phyloP scores from a whole-genome alignment of 2,113 vertebrate species.

The Phrynocephalus versicolor region DNA sequence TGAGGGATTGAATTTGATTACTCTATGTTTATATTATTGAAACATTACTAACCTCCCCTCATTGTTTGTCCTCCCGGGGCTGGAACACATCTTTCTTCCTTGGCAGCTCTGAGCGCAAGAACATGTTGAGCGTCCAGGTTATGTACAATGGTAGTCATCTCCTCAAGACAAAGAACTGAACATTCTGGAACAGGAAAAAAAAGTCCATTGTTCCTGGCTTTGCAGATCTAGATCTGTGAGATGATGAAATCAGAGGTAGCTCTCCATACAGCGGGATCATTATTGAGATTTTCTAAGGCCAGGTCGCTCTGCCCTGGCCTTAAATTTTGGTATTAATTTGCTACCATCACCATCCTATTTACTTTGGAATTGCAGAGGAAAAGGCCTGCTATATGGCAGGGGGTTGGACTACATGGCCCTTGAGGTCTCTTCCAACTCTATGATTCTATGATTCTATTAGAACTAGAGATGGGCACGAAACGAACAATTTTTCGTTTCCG shows the following conservation, averaged over 20 bases:
- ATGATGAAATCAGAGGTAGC: conserved; percentile 31
- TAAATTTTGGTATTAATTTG: neutral
- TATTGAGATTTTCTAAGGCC: neutral
- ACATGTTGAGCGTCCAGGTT: conserved; percentile 51
- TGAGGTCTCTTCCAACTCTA: too few relatives aligned
- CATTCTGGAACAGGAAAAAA: conserved; percentile 54
- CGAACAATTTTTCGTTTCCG: too few relatives aligned
- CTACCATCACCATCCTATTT: too few relatives aligned
- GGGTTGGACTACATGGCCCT: too few relatives aligned
- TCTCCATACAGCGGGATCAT: neutral
- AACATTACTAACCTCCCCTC: conserved; percentile 11
- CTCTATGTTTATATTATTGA: neutral
- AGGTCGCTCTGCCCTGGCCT: too few relatives aligned
- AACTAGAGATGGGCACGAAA: too few relatives aligned
- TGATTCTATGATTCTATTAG: too few relatives aligned
- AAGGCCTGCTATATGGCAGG: too few relatives aligned
- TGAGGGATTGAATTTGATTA: neutral
- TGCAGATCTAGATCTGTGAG: conserved; percentile 33
- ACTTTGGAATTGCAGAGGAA: too few relatives aligned
- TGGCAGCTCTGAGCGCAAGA: conserved; percentile 67
- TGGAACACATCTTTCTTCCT: conserved; percentile 63
- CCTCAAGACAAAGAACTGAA: conserved; percentile 64
- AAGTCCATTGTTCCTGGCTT: conserved; percentile 38
- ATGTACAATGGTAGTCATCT: conserved; percentile 38
- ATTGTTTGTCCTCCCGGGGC: conserved; percentile 67